These are phyloP conservation scores for Acridotheres tristis DNA, from an alignment of 2,797 vertebrate genomes.

Conservation along the genomic window DNA sequence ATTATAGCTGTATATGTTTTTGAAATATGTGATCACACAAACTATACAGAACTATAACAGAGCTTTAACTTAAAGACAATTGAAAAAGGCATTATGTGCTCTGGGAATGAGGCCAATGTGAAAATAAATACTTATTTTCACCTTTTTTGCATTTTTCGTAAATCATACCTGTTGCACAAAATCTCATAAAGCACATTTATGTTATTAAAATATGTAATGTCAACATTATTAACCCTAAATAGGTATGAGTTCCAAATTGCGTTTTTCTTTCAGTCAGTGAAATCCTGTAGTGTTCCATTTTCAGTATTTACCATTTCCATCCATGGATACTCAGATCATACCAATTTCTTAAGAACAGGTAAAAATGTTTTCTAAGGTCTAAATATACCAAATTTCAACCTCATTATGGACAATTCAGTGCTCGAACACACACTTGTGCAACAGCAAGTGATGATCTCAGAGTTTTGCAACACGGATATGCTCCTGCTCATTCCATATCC, in stretches of 20 bases:
- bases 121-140: neutral
- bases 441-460: neutral
- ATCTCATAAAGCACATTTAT: neutral
- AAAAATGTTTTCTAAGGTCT: neutral
- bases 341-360: neutral
- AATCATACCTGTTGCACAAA: neutral
- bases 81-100: neutral
- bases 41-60: neutral
- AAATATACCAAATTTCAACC: neutral
- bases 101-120: neutral
- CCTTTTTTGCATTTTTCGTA: neutral
- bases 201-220: neutral
- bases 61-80: neutral
- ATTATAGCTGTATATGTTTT: neutral
- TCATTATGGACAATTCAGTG: neutral
- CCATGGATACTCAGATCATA: neutral
- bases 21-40: neutral
- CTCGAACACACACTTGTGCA: neutral
- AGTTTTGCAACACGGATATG: neutral
- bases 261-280: neutral
- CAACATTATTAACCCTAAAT: neutral
- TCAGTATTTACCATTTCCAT: neutral
- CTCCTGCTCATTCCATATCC: slow-evolving; percentile 24
- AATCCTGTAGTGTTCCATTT: neutral
- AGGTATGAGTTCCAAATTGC: neutral